Evolutionary conservation across 1,140 invertebrate species (phyloP).

Genomic region (Hydropsyche tenuis): DNA sequence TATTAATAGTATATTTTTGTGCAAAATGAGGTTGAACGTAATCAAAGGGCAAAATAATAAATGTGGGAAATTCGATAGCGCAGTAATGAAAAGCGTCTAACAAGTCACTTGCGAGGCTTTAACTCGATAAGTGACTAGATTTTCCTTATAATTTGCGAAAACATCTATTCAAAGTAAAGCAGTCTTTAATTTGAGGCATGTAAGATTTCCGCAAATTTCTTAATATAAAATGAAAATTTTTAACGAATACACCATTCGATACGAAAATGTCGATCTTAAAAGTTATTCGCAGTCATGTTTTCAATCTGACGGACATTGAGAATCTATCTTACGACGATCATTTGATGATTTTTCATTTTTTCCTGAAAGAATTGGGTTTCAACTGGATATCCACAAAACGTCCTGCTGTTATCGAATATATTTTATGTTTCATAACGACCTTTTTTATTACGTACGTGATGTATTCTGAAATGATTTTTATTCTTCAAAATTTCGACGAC

Average conservation of each 20-base stretch:
- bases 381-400: background rate
- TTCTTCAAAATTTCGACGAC: background rate
- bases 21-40: background rate
- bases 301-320: conserved; percentile 37
- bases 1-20: background rate
- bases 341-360: background rate
- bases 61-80: background rate
- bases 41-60: conserved; percentile 1
- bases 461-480: conserved; percentile 25
- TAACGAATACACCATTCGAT: background rate
- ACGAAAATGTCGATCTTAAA: background rate
- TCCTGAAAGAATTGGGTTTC: background rate
- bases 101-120: too few relatives aligned
- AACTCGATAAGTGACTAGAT: too few relatives aligned
- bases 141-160: too few relatives aligned
- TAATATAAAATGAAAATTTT: background rate
- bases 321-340: conserved; percentile 21
- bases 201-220: background rate
- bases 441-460: background rate
- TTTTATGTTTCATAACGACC: background rate
- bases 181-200: background rate
- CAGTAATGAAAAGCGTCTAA: background rate
- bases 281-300: background rate
- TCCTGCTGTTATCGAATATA: background rate
- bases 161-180: background rate